Base-by-base conservation (phyloP, 2,113 vertebrate genomes). In the Rissa tridactyla region DNA sequence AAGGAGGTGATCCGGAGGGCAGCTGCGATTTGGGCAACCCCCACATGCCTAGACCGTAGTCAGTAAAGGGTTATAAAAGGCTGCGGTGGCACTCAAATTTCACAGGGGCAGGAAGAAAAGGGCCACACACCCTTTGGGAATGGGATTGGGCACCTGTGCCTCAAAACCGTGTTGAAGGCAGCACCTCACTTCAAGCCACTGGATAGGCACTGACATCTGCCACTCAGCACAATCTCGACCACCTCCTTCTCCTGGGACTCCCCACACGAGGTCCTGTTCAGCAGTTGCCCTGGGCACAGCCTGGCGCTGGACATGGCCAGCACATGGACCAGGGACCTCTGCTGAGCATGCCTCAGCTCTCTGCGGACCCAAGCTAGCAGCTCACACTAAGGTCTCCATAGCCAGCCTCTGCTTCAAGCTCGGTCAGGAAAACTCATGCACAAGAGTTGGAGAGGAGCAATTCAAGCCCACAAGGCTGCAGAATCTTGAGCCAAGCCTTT, bases 211-310 rank as follows among this genome's bases (percentile, higher is more conserved):
- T 61, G 40, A 5, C 3, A 1, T 15, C 70, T 79, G 19, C 34
- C 61, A 23, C 8, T 55, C 38, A 34, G 12, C 2, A 3, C 0
- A 0, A 10, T 32, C 15, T n/a, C 22, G 8, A 65, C 32, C 29
- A 58, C 4, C 30, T 73, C 49, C 34, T 71, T 61, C 61, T 82
- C 30, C 78, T 55, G 16, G 14, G 25, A 36, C 3, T n/a, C 18
- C 22, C 1, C 3, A 4, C 6, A 13, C 13, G 52, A 82, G 23
- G 23, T 69, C 23, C 47, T 64, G 17, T 47, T 47, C 82, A 54
- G 34, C 51, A 89, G 42, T 19, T 89, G 36, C 49, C 15, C 46
- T 91, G 32, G 36, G 11, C 34, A 32, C 6, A 62, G 26, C 27
- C 16, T 23, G 30, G 25, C 14, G 8, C 32, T 58, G 36, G 13